A percentile compares a stretch with the other conserved stretches of the same genome.
Evolutionary conservation across 2,797 vertebrate species (phyloP).

Genomic region (Centroberyx gerrardi): DNA sequence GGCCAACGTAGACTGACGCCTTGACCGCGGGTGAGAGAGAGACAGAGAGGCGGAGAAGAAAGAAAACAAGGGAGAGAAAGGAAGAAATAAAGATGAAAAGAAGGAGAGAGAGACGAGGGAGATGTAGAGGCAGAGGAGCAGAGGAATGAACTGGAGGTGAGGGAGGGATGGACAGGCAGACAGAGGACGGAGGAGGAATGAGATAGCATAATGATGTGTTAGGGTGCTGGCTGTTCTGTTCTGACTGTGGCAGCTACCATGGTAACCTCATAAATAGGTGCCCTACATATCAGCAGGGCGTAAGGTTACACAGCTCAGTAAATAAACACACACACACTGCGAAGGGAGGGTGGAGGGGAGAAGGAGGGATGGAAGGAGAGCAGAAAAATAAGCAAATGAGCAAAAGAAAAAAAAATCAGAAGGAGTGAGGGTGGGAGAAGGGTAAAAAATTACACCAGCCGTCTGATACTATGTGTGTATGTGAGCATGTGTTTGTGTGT

Average conservation of each 20-base stretch:
- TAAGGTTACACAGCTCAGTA: constrained; percentile 82
- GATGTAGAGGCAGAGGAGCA: constrained; percentile 30
- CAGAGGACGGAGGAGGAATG: constrained; percentile 55
- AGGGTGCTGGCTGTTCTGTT: constrained; percentile 71
- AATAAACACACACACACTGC: constrained; percentile 69
- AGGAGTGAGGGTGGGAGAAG: neutral
- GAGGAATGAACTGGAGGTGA: constrained; percentile 16
- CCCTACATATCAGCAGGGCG: constrained; percentile 81
- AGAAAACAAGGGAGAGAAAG: neutral
- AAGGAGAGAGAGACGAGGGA: neutral
- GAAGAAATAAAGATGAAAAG: neutral
- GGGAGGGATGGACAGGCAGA: constrained; percentile 24
- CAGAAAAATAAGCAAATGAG: constrained; percentile 40
- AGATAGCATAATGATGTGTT: constrained; percentile 68
- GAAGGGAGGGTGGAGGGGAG: constrained; percentile 26
- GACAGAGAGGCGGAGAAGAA: neutral
- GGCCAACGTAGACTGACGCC: constrained; percentile 51
- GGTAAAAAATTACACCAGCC: constrained; percentile 3
- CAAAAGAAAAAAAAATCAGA: constrained; percentile 1
- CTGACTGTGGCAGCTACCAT: constrained; percentile 80
- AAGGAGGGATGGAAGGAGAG: constrained; percentile 29
- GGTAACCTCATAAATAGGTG: constrained; percentile 87
- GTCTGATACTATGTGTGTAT: constrained; percentile 30
- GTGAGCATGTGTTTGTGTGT: constrained; percentile 32
- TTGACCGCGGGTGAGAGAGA: constrained; percentile 59